Percentiles rank a stretch among this genome's conserved stretches.
Conservation (phyloP, 2,888 invertebrate genomes). For the Aspidiotus rigidus region DNA sequence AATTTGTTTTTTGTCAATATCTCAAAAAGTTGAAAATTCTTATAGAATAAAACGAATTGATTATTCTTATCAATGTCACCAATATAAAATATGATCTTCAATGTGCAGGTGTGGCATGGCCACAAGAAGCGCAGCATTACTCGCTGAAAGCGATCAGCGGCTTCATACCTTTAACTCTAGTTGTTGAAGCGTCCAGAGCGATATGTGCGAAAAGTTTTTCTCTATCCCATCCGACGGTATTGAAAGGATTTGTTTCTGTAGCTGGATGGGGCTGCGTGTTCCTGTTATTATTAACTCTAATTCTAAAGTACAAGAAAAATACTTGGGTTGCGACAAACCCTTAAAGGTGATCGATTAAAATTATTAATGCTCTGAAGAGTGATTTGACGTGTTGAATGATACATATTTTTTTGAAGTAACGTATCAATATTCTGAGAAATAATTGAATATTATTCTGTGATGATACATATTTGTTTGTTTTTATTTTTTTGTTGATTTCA, state of each 20-base stretch:
- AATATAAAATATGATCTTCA: no score
- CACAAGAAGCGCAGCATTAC: constrained; percentile 55
- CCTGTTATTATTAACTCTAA: constrained; percentile 49
- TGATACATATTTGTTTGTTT: no score
- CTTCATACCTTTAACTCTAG: constrained; percentile 66
- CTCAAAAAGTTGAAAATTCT: no score
- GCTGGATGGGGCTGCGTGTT: constrained; percentile 55
- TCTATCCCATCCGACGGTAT: constrained; percentile 57
- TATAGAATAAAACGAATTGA: no score
- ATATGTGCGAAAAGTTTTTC: constrained; percentile 66
- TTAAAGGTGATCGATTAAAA: no score
- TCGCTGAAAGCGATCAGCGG: constrained; percentile 51
- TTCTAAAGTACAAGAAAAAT: constrained; percentile 42
- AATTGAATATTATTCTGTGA: no score
- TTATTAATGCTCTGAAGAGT: no score
- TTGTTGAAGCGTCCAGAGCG: constrained; percentile 63
- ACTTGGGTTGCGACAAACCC: background rate
- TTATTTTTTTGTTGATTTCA: no score
- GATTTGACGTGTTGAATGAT: no score
- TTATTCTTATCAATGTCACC: background rate
- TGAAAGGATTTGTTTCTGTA: constrained; percentile 60
- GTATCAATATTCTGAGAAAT: no score
- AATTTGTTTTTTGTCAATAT: no score
- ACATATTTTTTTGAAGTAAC: no score
- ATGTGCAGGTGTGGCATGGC: constrained; percentile 52